Percentiles rank a stretch among this genome's conserved stretches.
Evolutionary conservation across 1,140 invertebrate species (phyloP).

Genomic region (Homalodisca vitripennis): DNA sequence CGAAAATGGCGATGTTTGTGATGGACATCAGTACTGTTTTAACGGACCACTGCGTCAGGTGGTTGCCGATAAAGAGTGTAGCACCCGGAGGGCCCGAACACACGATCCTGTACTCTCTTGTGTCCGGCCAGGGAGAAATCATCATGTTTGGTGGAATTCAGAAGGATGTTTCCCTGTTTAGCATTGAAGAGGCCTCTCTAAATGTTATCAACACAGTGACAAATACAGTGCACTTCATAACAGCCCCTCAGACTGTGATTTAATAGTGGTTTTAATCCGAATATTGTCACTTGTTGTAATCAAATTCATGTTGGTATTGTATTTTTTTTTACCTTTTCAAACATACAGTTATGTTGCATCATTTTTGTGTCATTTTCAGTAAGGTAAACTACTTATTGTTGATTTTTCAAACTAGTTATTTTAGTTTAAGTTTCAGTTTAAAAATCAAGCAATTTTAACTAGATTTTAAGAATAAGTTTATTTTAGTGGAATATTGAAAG

Average conservation of each 20-base stretch:
- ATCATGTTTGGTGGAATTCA: conserved; percentile 94
- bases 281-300: no score
- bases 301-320: no score
- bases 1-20: conserved; percentile 72
- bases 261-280: no score
- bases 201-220: conserved; percentile 56
- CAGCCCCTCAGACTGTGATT: conserved; percentile 53
- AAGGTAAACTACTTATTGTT: no score
- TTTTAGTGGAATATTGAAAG: no score
- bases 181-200: conserved; percentile 44
- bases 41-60: conserved; percentile 62
- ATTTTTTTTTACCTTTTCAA: no score
- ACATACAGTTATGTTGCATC: no score
- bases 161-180: conserved; percentile 60
- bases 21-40: conserved; percentile 75
- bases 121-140: conserved; percentile 85
- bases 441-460: no score
- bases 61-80: conserved; percentile 69
- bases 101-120: conserved; percentile 85
- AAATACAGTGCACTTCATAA: conserved; percentile 77
- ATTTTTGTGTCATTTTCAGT: no score
- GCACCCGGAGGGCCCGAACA: conserved; percentile 75
- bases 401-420: no score
- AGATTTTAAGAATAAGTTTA: no score
- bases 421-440: no score